Percentiles rank a stretch among this genome's conserved stretches.
Evolutionary conservation across 2,113 vertebrate genomes (phyloP).

Genomic region (Mirounga angustirostris): DNA sequence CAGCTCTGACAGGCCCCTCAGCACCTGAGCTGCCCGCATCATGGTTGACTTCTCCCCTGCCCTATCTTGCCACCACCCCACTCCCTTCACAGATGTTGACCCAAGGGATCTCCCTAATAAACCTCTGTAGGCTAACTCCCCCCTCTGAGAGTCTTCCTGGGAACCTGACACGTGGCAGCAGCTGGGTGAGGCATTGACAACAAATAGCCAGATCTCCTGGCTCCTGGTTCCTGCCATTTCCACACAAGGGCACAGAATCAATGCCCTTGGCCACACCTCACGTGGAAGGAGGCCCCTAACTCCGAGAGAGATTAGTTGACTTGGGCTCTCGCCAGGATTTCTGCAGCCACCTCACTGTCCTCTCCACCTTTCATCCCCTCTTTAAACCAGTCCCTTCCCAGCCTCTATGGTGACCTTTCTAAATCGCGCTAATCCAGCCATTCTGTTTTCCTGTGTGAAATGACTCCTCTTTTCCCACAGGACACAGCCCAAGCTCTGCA

Average conservation of each 20-base stretch:
- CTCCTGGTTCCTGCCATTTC: neutral
- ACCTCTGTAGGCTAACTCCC: neutral
- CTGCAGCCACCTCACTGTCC: neutral
- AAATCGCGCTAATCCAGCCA: neutral
- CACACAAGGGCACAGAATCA: neutral
- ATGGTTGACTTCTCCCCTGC: neutral
- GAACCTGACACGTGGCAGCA: neutral
- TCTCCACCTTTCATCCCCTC: neutral
- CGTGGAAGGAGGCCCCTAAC: neutral
- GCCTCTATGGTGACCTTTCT: neutral
- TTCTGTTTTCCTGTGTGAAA: neutral
- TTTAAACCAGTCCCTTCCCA: neutral
- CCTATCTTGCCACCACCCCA: rapidly evolving
- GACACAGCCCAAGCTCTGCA: neutral
- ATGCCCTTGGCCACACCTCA: neutral
- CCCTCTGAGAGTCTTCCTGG: neutral
- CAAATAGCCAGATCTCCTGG: neutral
- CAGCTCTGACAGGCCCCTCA: neutral
- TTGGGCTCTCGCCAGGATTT: neutral
- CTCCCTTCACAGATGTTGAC: neutral
- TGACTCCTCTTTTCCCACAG: neutral
- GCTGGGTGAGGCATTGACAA: neutral
- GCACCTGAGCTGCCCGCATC: neutral
- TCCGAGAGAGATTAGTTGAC: neutral
- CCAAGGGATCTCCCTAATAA: neutral